Evolutionary conservation across 1,140 invertebrate species (phyloP).

Genomic region (Antheraea pernyi): DNA sequence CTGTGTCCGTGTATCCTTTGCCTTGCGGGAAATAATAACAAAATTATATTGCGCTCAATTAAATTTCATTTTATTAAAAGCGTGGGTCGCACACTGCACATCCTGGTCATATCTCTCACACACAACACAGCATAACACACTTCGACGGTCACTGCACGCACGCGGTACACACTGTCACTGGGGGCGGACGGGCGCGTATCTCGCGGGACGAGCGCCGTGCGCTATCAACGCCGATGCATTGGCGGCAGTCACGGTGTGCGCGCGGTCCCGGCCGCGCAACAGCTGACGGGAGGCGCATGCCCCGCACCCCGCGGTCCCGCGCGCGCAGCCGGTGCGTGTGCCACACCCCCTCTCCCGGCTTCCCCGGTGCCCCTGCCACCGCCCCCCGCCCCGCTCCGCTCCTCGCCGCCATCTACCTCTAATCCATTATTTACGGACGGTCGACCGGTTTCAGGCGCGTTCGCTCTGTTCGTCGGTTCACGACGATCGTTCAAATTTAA

Average conservation of each 20-base stretch:
- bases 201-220: conserved; percentile 49
- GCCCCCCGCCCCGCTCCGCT: conserved; percentile 9
- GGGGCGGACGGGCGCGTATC: conserved; percentile 35
- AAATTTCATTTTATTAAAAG: conserved; percentile 13
- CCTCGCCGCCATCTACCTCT: conserved; percentile 47
- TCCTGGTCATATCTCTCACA: conserved; percentile 54
- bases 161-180: conserved; percentile 46
- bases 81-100: conserved; percentile 62
- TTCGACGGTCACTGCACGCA: conserved; percentile 35
- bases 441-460: conserved; percentile 75
- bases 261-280: conserved; percentile 70
- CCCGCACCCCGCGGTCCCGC: conserved; percentile 42
- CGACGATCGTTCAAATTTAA: conserved; percentile 76
- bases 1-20: conserved; percentile 66
- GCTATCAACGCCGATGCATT: conserved; percentile 71
- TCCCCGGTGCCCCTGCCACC: conserved; percentile 25
- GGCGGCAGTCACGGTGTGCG: conserved; percentile 47
- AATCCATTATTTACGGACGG: conserved; percentile 78
- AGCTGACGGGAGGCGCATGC: conserved; percentile 71
- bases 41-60: background rate
- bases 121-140: conserved; percentile 55
- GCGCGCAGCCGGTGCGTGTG: conserved; percentile 51
- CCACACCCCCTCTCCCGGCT: conserved; percentile 35
- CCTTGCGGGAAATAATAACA: conserved; percentile 33
- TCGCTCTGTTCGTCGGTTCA: conserved; percentile 63